Conservation (phyloP, 92 coral and sea anemone species). For the Porites evermanni region DNA sequence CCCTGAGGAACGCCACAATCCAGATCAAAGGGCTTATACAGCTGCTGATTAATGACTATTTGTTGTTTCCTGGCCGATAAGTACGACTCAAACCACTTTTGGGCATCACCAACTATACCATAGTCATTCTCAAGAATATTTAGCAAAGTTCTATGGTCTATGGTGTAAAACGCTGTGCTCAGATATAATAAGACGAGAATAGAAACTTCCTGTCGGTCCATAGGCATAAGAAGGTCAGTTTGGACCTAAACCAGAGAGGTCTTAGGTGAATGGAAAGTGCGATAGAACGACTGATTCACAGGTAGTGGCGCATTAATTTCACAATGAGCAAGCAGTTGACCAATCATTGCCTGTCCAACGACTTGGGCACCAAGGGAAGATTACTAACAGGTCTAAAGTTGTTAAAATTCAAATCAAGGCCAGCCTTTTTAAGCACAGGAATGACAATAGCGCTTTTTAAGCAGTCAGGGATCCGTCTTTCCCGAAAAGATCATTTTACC, state of each 20-base stretch:
- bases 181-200: conserved; percentile 35
- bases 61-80: conserved; percentile 30
- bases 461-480: conserved; percentile 33
- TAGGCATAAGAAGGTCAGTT: conserved; percentile 39
- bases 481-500: conserved; percentile 32
- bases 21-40: conserved; percentile 13
- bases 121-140: conserved; percentile 49
- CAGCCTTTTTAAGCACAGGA: no score
- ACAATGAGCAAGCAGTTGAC: conserved; percentile 19
- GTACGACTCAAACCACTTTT: conserved; percentile 29
- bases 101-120: conserved; percentile 32
- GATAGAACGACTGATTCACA: conserved; percentile 20
- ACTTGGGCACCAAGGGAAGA: conserved; percentile 39
- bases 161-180: conserved; percentile 46
- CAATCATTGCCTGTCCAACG: conserved; percentile 29
- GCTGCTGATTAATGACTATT: not conserved
- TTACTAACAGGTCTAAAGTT: conserved; percentile 22
- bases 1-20: conserved; percentile 52
- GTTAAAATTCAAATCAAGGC: conserved; percentile 9
- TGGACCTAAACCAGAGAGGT: conserved; percentile 46
- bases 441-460: not conserved
- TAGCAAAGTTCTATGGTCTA: conserved; percentile 32
- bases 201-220: conserved; percentile 46
- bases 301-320: conserved; percentile 22
- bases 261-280: conserved; percentile 38